A percentile compares a stretch with the other conserved stretches of the same genome.
Evolutionary conservation across 2,113 vertebrate species (phyloP).

Genomic region (Gila orcuttii): DNA sequence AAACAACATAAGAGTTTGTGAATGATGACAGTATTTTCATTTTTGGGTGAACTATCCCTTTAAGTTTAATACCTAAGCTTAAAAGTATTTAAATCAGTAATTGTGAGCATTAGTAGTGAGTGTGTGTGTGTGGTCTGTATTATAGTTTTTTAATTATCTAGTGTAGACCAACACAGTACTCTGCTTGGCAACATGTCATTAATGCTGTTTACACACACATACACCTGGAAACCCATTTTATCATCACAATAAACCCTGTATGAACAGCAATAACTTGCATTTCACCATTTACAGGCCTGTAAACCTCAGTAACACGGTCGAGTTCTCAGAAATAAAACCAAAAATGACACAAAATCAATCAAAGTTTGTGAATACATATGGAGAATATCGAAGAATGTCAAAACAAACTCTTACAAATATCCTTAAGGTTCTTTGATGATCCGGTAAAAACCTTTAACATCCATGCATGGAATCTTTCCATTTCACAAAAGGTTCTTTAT

Average conservation of each 20-base stretch:
- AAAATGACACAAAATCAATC: background rate
- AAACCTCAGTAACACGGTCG: background rate
- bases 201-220: background rate
- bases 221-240: background rate
- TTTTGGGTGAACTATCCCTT: too few relatives aligned
- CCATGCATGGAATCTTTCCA: too few relatives aligned
- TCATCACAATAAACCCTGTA: background rate
- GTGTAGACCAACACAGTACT: background rate
- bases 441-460: too few relatives aligned
- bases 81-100: background rate
- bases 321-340: background rate
- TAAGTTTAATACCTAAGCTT: background rate
- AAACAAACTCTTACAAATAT: too few relatives aligned
- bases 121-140: conserved; percentile 1
- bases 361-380: background rate
- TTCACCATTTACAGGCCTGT: background rate
- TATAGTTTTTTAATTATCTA: too few relatives aligned
- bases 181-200: background rate
- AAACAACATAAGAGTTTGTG: background rate
- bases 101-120: background rate
- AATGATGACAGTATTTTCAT: too few relatives aligned
- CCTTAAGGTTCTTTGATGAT: too few relatives aligned
- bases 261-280: background rate
- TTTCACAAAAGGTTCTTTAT: too few relatives aligned
- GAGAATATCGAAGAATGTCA: too few relatives aligned